Base-by-base conservation (phyloP, 2,888 invertebrate genomes). In the Sinhomidia bicolor region DNA sequence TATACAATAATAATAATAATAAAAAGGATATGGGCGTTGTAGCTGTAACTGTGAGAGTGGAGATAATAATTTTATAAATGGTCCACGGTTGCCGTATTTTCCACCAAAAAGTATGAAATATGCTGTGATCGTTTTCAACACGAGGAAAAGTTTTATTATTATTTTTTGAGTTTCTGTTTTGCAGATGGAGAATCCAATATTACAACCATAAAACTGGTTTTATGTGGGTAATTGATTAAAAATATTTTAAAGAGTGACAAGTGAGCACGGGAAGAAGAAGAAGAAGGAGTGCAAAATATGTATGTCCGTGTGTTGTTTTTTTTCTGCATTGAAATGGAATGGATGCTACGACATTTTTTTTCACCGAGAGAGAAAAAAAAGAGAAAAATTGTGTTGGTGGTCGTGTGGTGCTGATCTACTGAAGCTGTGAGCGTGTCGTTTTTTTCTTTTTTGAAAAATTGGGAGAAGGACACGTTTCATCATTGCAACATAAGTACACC, bases 151-250 rank as follows among this genome's bases (percentile, higher is more conserved):
- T 26, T 47, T n/a, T n/a, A n/a, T n/a, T n/a, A n/a, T n/a, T n/a
- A n/a, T n/a, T n/a, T n/a, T n/a, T n/a, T n/a, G n/a, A n/a, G n/a
- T n/a, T n/a, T n/a, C n/a, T n/a, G n/a, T n/a, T n/a, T 23, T 51
- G n/a, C 71, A 83, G 47, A 65, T 54, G 71, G 54, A 71, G 65
- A 83, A 68, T 71, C 57, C 29, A 83, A 68, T 71, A 71, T 57
- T 71, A 36, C 20, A 41, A 12, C 51, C 71, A 83, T 71, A 71
- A 83, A 83, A 71, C 71, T 9, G 12, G 1, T 71, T 83, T 83
- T 81, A 81, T 81, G 17, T 51, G 57, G 29, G 71, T 54, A 83
- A 83, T 83, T 54, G 71, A 81, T 81, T 44, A 81, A 65, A 65
- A 32, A 62, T 65, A 65, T 65, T 65, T 65, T 20, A 57, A 57